Conservation (phyloP, 2,888 invertebrate genomes). For the Scaptomyza tumidula region DNA sequence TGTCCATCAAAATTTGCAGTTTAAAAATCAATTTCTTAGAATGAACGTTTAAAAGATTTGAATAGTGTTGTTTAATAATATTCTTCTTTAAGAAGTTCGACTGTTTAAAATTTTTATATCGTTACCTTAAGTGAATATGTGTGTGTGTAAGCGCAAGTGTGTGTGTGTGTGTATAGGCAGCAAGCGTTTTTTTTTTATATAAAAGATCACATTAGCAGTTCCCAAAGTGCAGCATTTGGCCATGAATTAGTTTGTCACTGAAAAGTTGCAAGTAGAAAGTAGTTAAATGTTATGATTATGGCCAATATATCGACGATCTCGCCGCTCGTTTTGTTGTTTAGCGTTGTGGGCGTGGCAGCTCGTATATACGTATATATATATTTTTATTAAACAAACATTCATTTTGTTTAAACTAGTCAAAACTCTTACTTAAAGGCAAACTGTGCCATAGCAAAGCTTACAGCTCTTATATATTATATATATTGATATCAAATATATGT, state of each 20-base stretch:
- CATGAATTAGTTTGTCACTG: constrained; percentile 31
- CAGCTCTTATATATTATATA: constrained; percentile 54
- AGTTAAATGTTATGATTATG: constrained; percentile 25
- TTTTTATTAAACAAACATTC: constrained; percentile 31
- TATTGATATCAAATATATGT: constrained; percentile 2
- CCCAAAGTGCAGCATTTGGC: constrained; percentile 71
- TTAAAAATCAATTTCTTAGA: too few species aligned
- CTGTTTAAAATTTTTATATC: not conserved
- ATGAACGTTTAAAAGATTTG: too few species aligned
- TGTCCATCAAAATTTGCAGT: too few species aligned
- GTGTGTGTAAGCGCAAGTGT: constrained; percentile 3
- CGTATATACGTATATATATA: constrained; percentile 17
- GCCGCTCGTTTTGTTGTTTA: constrained; percentile 71
- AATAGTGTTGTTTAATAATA: not conserved
- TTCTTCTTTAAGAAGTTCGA: not conserved
- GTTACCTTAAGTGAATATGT: not conserved
- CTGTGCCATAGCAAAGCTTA: constrained; percentile 73
- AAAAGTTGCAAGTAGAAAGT: constrained; percentile 10
- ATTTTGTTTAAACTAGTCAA: constrained; percentile 71
- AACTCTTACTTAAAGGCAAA: constrained; percentile 70
- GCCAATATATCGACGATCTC: constrained; percentile 68
- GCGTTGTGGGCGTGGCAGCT: constrained; percentile 52
- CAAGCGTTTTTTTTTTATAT: constrained; percentile 8
- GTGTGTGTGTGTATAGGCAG: constrained; percentile 25
- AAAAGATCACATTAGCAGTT: constrained; percentile 53